Percentiles rank a stretch among this genome's conserved stretches.
phyloP scores from a whole-genome alignment of 2,797 vertebrate species.

The Aphelocoma californica region DNA sequence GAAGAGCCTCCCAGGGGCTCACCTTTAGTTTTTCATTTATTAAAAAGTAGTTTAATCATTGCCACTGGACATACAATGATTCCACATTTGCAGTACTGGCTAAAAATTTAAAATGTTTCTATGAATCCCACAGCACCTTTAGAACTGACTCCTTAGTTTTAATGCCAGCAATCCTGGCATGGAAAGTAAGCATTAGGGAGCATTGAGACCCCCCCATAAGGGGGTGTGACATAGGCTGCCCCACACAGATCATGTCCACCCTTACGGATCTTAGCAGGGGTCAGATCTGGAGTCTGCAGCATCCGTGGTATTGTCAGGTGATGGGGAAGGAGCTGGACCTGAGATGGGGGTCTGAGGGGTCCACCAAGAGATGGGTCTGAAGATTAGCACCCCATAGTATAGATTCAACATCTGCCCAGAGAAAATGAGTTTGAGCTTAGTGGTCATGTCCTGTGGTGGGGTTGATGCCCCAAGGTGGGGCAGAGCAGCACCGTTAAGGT shows the following conservation, averaged over 20 bases:
- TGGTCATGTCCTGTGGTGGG: background rate
- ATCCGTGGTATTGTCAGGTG: rapidly evolving
- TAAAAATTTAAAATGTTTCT: background rate
- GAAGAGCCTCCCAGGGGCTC: background rate
- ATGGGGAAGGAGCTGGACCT: background rate
- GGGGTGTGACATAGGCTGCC: background rate
- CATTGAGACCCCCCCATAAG: background rate
- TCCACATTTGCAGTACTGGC: too few relatives aligned
- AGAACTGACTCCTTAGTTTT: background rate
- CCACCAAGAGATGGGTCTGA: background rate
- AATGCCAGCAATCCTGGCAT: background rate
- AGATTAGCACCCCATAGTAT: rapidly evolving
- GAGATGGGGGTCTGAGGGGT: background rate
- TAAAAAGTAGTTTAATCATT: background rate
- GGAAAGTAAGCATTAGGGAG: background rate
- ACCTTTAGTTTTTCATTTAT: background rate
- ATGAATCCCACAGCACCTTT: background rate
- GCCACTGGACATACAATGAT: too few relatives aligned
- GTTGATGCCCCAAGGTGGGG: background rate
- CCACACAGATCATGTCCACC: too few relatives aligned
- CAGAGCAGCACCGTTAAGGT: background rate
- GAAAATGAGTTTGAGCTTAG: background rate
- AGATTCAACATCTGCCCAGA: background rate
- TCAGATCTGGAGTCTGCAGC: background rate
- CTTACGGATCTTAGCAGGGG: background rate